phyloP scores from a whole-genome alignment of 1,140 invertebrate species.

The Bilobella aurantiaca region DNA sequence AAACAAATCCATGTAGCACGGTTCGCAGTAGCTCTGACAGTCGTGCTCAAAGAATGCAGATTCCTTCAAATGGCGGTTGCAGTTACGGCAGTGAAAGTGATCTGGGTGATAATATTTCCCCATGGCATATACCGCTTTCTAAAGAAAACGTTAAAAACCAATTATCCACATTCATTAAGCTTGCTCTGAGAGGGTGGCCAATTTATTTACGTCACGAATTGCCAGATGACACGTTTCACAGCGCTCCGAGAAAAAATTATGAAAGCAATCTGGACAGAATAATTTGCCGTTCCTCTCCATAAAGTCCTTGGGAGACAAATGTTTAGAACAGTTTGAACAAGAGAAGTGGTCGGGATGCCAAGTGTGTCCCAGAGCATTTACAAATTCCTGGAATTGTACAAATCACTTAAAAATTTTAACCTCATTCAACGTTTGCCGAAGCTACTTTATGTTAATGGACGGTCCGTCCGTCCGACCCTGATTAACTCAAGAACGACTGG shows the following conservation, averaged over 20 bases:
- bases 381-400: constrained; percentile 10
- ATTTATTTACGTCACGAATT: constrained; percentile 15
- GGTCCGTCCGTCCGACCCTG: no score
- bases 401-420: no score
- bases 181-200: no score
- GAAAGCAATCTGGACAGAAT: constrained; percentile 56
- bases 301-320: constrained; percentile 53
- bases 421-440: no score
- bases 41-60: constrained; percentile 47
- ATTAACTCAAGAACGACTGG: no score
- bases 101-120: constrained; percentile 56
- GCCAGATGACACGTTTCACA: constrained; percentile 53
- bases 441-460: no score
- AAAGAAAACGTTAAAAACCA: background rate
- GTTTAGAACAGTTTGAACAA: constrained; percentile 51
- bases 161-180: background rate
- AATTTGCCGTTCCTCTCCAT: constrained; percentile 52
- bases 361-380: constrained; percentile 12
- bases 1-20: constrained; percentile 53
- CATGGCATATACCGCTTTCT: constrained; percentile 56
- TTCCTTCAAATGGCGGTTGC: constrained; percentile 48
- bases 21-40: constrained; percentile 45
- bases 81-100: constrained; percentile 54
- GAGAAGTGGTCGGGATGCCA: constrained; percentile 46
- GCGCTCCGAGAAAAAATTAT: constrained; percentile 53